phyloP scores from a whole-genome alignment of 2,888 invertebrate species.

The Parnassius orleans region DNA sequence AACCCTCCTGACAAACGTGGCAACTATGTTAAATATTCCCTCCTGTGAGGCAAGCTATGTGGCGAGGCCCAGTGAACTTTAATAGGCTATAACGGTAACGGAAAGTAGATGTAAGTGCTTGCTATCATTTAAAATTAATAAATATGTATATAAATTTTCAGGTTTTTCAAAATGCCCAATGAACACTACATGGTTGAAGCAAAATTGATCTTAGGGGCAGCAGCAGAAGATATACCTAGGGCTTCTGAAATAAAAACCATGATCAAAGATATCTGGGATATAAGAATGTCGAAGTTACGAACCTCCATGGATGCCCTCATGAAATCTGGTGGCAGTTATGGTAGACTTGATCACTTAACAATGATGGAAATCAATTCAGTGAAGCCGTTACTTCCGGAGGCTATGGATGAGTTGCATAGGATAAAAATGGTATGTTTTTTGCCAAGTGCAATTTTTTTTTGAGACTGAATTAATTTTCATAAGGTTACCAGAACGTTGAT shows the following conservation, averaged over 20 bases:
- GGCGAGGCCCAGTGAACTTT: too few relatives aligned
- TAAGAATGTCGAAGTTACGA: constrained; percentile 94
- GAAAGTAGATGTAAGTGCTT: too few relatives aligned
- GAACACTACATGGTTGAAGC: constrained; percentile 97
- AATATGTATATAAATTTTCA: constrained; percentile 43
- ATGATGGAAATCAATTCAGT: constrained; percentile 95
- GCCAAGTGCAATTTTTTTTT: too few relatives aligned
- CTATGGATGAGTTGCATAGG: constrained; percentile 85
- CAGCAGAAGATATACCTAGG: constrained; percentile 91
- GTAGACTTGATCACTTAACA: constrained; percentile 93
- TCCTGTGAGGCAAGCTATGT: too few relatives aligned
- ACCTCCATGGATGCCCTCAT: constrained; percentile 94
- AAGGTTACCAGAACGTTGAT: too few relatives aligned
- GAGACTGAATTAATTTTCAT: too few relatives aligned
- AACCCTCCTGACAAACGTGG: too few relatives aligned
- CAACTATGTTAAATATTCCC: too few relatives aligned
- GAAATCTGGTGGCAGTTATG: constrained; percentile 90
- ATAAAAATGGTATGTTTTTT: constrained; percentile 56
- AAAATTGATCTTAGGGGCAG: constrained; percentile 90
- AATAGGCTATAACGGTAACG: too few relatives aligned
- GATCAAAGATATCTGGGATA: constrained; percentile 98
- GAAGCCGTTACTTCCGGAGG: constrained; percentile 91
- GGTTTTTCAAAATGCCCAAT: constrained; percentile 95
- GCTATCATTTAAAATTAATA: too few relatives aligned
- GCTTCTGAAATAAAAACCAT: constrained; percentile 94